Base-by-base conservation (phyloP, 2,113 vertebrate species). In the Urocolius indicus region DNA sequence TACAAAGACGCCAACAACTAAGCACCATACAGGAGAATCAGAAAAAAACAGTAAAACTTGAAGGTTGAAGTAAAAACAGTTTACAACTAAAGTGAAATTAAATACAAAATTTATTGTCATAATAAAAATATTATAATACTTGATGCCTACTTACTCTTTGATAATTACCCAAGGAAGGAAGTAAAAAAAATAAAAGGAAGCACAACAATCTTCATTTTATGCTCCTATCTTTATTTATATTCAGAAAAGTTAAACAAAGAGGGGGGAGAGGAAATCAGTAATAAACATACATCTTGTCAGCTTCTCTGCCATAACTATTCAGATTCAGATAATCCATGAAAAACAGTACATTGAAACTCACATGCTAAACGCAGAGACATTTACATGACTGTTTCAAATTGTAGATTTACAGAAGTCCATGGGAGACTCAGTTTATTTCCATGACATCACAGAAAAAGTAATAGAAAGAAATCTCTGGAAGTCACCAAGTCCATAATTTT, bases 241-340 rank as follows among this genome's bases (percentile, higher is more conserved):
- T 49, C 46, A 73, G 6, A 32, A 66, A 55, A 52, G 4, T 32
- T 51, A 69, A 57, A 55, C 13, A 13, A 45, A 36, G 15, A 5
- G 0, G 2, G 2, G 11, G 1, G n/a, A 8, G 30, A 26, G n/a
- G 10, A 49, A 26, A n/a, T 4, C 3, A 54, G 5, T n/a, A 62
- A 14, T 77, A 65, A 83, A 2, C 15, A 43, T 32, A 11, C 1
- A 32, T n/a, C 7, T 30, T 84, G 18, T 21, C 13, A 74, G 16
- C 10, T 43, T 76, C 21, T 78, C 21, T 86, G 16, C 2, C 23
- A 15, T 66, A 67, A n/a, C 10, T 52, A 36, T 36, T n/a, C 15
- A 19, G 5, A 78, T 81, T 74, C 84, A 21, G 32, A 10, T 54
- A 49, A 88, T 41, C 13, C 18, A 30, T 32, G 74, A 63, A 13